Percentiles rank a stretch among this genome's conserved stretches.
These are phyloP conservation scores for Ictalurus punctatus DNA, from an alignment of 2,113 vertebrate genomes.

Conservation along the genomic window DNA sequence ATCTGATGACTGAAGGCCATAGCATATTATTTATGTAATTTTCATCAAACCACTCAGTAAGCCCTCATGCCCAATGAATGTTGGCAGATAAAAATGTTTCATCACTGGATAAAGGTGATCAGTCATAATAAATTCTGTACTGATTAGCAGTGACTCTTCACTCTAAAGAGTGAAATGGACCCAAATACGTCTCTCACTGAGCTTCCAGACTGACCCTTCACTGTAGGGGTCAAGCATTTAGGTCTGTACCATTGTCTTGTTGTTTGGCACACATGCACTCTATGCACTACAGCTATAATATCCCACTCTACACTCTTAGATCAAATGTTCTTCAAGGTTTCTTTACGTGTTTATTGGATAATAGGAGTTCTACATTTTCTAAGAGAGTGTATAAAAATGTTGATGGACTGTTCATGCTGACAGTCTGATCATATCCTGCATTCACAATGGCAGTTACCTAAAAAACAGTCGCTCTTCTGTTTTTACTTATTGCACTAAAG, in stretches of 20 bases:
- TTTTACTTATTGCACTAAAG: not conserved
- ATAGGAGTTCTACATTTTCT: not conserved
- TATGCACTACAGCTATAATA: not conserved
- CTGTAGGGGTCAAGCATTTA: not conserved
- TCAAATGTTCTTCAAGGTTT: not conserved
- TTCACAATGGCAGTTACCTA: not conserved
- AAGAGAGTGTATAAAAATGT: not conserved
- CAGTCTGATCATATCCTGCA: not conserved
- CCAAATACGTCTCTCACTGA: not conserved
- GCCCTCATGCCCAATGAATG: not conserved
- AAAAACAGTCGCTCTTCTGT: not conserved
- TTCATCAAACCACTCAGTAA: not conserved
- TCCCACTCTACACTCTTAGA: not conserved
- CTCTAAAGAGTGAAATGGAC: no score
- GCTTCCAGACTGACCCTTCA: not conserved
- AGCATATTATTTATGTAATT: not conserved
- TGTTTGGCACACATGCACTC: not conserved
- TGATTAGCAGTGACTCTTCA: not conserved
- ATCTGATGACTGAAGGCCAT: not conserved
- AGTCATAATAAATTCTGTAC: not conserved
- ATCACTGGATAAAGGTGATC: not conserved
- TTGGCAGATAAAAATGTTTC: not conserved
- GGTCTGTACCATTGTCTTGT: not conserved
- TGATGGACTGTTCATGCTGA: not conserved
- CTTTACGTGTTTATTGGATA: not conserved